Base-by-base conservation (phyloP, 2,888 invertebrate species). In the Aspidiotus destructor region DNA sequence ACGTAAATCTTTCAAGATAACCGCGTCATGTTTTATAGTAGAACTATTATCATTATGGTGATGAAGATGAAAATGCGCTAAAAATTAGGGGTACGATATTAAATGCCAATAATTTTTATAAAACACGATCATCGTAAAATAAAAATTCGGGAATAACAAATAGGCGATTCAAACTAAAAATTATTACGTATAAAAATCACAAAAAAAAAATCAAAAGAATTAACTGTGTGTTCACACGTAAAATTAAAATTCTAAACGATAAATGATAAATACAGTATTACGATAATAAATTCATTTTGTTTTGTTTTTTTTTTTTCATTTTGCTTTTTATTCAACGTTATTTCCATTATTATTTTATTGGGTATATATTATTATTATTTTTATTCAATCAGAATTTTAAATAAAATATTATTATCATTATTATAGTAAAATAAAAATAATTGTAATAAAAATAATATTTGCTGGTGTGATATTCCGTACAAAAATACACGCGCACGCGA, bases 171-270 rank as follows among this genome's bases (percentile, higher is more conserved):
- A 60, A 60, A 60, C 44, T 62, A 28, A 65, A 65, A 65, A 65
- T 65, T 58, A 65, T 65, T 65, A 65, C 65, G 65, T 65, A 65
- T 65, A 65, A 65, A 65, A 65, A 65, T 65, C 65, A 65, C 65
- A 65, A 65, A 65, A 64, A 58, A 48, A 16, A 53, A 62, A 60
- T 28, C 28, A 28, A 28, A n/a, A 28, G 28, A 28, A 28, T 28
- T 41, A 54, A 63, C 48, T 63, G 53, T 63, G 63, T 11, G 53
- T 42, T 44, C 55, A 64, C 64, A 64, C 28, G n/a, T 48, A 54
- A 44, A 52, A 54, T 41, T 40, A 63, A 58, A 65, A 17, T 28
- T 28, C 28, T 28, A 28, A 28, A 28, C 28, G 28, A 17, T 16
- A 57, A 15, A 57, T 57, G 16, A 57, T 16, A 57, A 57, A n/a